These are phyloP conservation scores for Microcebus griseorufus DNA, from an alignment of 2,113 vertebrate genomes.

Conservation along the genomic window DNA sequence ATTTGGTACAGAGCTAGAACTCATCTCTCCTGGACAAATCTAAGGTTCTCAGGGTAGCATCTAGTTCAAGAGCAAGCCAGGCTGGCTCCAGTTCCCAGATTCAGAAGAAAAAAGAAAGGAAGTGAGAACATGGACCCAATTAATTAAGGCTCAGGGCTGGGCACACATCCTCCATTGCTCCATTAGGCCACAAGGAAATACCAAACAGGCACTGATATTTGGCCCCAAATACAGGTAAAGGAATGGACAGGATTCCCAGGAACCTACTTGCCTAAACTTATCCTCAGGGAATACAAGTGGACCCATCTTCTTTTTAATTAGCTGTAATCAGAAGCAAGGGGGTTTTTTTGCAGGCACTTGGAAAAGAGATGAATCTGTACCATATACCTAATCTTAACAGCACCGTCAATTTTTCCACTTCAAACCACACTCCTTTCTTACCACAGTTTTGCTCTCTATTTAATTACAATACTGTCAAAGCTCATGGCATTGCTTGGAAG, in stretches of 20 bases:
- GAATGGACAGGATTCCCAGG: slow-evolving; percentile 62
- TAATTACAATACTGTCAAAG: slow-evolving; percentile 85
- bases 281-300: slow-evolving; percentile 82
- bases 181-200: slow-evolving; percentile 66
- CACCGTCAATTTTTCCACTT: slow-evolving; percentile 86
- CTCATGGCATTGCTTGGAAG: slow-evolving; percentile 76
- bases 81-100: slow-evolving; percentile 75
- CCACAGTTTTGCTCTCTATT: slow-evolving; percentile 85
- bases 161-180: slow-evolving; percentile 71
- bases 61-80: slow-evolving; percentile 74
- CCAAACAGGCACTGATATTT: slow-evolving; percentile 82
- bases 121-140: slow-evolving; percentile 64
- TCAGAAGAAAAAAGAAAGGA: slow-evolving; percentile 62
- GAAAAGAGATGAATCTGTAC: slow-evolving; percentile 79
- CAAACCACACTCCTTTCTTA: slow-evolving; percentile 78
- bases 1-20: background rate
- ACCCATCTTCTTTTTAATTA: slow-evolving; percentile 87
- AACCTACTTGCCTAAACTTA: slow-evolving; percentile 84
- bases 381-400: slow-evolving; percentile 79
- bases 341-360: slow-evolving; percentile 77
- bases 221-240: slow-evolving; percentile 76
- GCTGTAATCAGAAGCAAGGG: slow-evolving; percentile 82
- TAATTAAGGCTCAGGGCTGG: slow-evolving; percentile 78
- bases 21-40: background rate
- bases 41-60: slow-evolving; percentile 67